phyloP scores from a whole-genome alignment of 2,797 vertebrate species.

The Galagoides demidoff region DNA sequence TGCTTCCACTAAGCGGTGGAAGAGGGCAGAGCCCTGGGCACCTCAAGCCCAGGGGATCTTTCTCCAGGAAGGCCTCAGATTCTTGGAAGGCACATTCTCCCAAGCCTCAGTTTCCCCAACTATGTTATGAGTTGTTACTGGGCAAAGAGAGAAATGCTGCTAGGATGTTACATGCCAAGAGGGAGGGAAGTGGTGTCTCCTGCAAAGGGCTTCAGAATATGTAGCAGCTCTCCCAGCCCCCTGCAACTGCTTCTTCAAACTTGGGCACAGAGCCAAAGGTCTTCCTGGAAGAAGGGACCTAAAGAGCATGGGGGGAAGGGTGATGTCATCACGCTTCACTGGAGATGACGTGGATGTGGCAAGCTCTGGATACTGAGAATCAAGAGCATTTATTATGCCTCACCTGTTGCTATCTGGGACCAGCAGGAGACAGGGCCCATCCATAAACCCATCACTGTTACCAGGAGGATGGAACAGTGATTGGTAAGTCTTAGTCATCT shows the following conservation, averaged over 20 bases:
- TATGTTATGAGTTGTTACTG: not conserved
- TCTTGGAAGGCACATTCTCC: not conserved
- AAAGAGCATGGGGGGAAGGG: not conserved
- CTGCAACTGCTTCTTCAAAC: not conserved
- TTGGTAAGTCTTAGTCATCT: not conserved
- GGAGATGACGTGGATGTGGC: not conserved
- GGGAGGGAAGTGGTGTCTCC: not conserved
- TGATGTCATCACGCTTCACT: not conserved
- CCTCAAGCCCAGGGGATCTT: not conserved
- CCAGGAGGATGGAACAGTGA: not conserved
- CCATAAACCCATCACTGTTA: not conserved
- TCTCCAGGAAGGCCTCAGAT: not conserved
- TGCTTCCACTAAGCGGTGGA: not conserved
- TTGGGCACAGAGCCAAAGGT: not conserved
- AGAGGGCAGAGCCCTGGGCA: not conserved
- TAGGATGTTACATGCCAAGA: not conserved
- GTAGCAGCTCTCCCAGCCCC: not conserved
- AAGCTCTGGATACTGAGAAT: not conserved
- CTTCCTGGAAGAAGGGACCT: not conserved
- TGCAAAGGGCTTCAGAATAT: not conserved
- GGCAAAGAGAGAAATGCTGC: not conserved
- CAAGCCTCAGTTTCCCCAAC: not conserved
- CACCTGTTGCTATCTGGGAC: not conserved
- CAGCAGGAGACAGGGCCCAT: constrained; percentile 67
- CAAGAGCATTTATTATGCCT: not conserved